A percentile compares a stretch with the other conserved stretches of the same genome.
phyloP scores from a whole-genome alignment of 2,113 vertebrate genomes.

The Anoplopoma fimbria region DNA sequence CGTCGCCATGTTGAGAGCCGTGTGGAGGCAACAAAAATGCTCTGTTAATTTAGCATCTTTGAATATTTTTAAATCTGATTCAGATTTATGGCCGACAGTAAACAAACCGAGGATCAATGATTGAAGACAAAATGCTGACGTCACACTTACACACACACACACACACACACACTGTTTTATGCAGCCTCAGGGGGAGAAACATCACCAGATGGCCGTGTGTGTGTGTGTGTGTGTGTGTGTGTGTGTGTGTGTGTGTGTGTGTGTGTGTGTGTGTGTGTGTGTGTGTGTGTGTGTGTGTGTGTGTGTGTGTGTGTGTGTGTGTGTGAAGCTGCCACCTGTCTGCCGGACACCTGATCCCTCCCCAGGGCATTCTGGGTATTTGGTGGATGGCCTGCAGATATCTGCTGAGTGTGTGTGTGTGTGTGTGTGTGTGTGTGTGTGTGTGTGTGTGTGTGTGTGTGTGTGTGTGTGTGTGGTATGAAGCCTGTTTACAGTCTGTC shows the following conservation, averaged over 20 bases:
- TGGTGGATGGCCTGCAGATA: neutral
- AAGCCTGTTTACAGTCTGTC: neutral
- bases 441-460: neutral
- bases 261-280: neutral
- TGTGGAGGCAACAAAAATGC: neutral
- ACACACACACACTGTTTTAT: neutral
- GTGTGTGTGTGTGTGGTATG: neutral
- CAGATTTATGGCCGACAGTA: neutral
- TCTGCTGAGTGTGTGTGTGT: neutral
- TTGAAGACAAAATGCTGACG: neutral
- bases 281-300: slow-evolving; percentile 17
- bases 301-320: slow-evolving; percentile 2
- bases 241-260: slow-evolving; percentile 20
- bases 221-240: neutral
- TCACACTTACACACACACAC: neutral
- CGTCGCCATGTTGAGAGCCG: too few species aligned
- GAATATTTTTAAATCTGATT: neutral
- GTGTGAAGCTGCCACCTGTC: neutral
- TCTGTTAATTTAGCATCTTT: too few species aligned
- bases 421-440: neutral
- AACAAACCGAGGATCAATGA: neutral
- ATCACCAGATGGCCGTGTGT: slow-evolving; percentile 14
- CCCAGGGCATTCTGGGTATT: slow-evolving; percentile 2
- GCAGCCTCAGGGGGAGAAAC: slow-evolving; percentile 9
- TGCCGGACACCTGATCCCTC: neutral